phyloP scores from a whole-genome alignment of 2,888 invertebrate genomes.

The Altica lythri region DNA sequence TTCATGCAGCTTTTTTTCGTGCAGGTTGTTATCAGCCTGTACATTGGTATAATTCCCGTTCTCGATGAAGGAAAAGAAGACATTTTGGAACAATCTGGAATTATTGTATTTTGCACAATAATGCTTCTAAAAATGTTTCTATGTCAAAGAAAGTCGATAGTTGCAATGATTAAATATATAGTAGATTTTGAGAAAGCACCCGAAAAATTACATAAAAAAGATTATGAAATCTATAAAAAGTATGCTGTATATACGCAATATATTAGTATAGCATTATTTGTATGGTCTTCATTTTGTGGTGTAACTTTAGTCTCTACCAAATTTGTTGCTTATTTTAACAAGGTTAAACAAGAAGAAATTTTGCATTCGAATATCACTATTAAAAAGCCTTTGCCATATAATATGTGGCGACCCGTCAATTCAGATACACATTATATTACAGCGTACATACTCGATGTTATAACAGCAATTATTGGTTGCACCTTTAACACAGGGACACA shows the following conservation, averaged over 20 bases:
- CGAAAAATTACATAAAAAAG: conserved; percentile 13
- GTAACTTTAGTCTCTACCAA: conserved; percentile 10
- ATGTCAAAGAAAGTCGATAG: conserved; percentile 10
- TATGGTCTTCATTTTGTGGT: conserved; percentile 14
- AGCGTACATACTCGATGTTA: conserved; percentile 13
- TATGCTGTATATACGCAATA: conserved; percentile 9
- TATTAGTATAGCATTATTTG: conserved; percentile 5
- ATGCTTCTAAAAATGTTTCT: conserved; percentile 9
- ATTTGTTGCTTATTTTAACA: conserved; percentile 18
- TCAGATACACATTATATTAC: conserved; percentile 7
- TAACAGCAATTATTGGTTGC: conserved; percentile 21
- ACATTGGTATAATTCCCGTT: background rate
- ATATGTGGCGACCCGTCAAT: conserved; percentile 23
- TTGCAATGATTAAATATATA: conserved; percentile 11
- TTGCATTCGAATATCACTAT: conserved; percentile 1
- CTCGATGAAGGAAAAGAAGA: conserved; percentile 6
- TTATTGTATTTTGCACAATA: conserved; percentile 14
- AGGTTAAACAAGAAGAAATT: conserved; percentile 4
- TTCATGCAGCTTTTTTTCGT: conserved; percentile 11
- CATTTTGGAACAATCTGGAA: background rate
- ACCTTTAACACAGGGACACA: conserved; percentile 19
- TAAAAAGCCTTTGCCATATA: conserved; percentile 21
- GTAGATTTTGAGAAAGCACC: conserved; percentile 48
- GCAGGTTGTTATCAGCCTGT: conserved; percentile 3
- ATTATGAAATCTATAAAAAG: conserved; percentile 21